Conservation (phyloP, 2,113 vertebrate genomes). For the Myrmecophaga tridactyla region DNA sequence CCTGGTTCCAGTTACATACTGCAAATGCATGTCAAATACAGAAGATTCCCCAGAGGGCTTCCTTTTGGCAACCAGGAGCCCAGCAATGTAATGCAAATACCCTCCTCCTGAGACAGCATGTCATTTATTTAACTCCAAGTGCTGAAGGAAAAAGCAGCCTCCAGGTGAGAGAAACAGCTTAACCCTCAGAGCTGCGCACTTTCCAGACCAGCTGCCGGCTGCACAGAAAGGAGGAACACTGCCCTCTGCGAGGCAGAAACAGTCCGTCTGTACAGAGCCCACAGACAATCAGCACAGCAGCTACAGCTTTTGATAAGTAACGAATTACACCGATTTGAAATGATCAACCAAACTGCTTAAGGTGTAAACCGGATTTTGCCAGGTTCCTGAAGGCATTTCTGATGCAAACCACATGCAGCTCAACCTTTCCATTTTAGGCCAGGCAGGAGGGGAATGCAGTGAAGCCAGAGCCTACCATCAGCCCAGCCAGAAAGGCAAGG, state of each 20-base stretch:
- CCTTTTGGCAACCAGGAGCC: constrained; percentile 69
- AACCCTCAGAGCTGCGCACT: not conserved
- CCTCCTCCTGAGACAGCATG: constrained; percentile 53
- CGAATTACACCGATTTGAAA: not conserved
- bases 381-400: not conserved
- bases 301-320: not conserved
- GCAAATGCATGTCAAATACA: constrained; percentile 57
- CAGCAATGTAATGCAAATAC: constrained; percentile 56
- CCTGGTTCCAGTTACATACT: constrained; percentile 23
- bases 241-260: not conserved
- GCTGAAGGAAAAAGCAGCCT: constrained; percentile 72
- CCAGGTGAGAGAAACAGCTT: not conserved
- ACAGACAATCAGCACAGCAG: not conserved
- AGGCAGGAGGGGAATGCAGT: no score
- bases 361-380: not conserved
- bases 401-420: no score
- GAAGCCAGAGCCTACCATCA: no score
- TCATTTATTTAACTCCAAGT: constrained; percentile 56
- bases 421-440: no score
- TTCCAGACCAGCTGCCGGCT: no score
- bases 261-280: not conserved
- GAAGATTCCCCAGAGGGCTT: constrained; percentile 71
- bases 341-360: not conserved
- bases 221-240: no score
- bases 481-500: no score